A percentile compares a stretch with the other conserved stretches of the same genome.
phyloP scores from a whole-genome alignment of 2,113 vertebrate species.

The Oncorhynchus kisutch region DNA sequence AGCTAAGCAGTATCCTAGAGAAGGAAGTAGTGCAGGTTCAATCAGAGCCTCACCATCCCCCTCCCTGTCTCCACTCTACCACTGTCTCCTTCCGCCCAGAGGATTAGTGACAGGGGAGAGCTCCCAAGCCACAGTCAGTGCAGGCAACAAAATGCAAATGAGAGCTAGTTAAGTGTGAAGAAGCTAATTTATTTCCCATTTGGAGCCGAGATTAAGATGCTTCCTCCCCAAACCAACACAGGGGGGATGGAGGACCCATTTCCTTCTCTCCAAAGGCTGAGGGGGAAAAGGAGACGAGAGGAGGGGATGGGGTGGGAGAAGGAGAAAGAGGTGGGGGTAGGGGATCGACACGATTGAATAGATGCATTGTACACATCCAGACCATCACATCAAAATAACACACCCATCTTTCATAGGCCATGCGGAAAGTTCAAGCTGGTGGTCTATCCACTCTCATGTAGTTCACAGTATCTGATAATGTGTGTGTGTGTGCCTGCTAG shows the following conservation, averaged over 20 bases:
- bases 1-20: neutral
- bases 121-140: constrained; percentile 62
- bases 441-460: too few species aligned
- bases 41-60: neutral
- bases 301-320: neutral
- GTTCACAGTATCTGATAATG: too few species aligned
- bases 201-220: constrained; percentile 81
- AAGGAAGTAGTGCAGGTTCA: constrained; percentile 41
- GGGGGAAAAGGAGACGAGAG: neutral
- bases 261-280: constrained; percentile 29
- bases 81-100: constrained; percentile 62
- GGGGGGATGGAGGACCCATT: constrained; percentile 38
- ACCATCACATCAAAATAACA: neutral
- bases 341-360: constrained; percentile 23
- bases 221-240: constrained; percentile 58
- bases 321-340: constrained; percentile 28
- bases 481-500: too few species aligned
- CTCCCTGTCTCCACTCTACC: constrained; percentile 33
- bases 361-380: neutral
- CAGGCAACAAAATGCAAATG: constrained; percentile 75
- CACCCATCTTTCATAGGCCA: too few species aligned
- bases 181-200: constrained; percentile 88
- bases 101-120: constrained; percentile 74
- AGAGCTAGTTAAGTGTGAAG: constrained; percentile 87
- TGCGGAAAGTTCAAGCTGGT: too few species aligned